These are phyloP conservation scores for Clostera curtula DNA, from an alignment of 2,888 invertebrate species.

Conservation along the genomic window DNA sequence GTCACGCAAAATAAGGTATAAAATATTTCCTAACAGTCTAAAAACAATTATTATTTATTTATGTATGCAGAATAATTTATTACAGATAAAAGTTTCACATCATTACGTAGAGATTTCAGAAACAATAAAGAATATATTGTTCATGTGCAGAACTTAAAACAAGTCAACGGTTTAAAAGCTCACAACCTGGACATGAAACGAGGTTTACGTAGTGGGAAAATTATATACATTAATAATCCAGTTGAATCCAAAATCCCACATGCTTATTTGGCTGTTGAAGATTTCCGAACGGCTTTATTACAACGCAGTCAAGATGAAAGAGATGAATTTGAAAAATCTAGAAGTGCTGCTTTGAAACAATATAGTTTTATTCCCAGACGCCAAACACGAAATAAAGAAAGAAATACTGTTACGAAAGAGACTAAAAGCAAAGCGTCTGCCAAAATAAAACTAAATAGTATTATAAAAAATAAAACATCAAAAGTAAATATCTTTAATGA, in stretches of 20 bases:
- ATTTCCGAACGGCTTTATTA: conserved; percentile 40
- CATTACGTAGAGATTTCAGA: conserved; percentile 29
- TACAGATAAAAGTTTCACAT: conserved; percentile 17
- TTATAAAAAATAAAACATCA: neutral
- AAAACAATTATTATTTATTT: no score
- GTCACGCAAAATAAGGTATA: no score
- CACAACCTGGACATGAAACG: conserved; percentile 49
- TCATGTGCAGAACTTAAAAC: conserved; percentile 47
- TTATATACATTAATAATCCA: conserved; percentile 57
- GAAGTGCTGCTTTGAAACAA: conserved; percentile 2
- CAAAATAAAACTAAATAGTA: neutral
- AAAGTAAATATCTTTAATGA: neutral
- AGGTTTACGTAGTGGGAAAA: no score
- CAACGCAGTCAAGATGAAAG: conserved; percentile 25
- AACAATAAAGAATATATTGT: conserved; percentile 34
- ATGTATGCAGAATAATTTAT: no score
- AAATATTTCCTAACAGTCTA: no score
- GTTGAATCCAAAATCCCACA: conserved; percentile 51
- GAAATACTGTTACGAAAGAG: conserved; percentile 7
- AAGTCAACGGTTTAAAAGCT: conserved; percentile 50
- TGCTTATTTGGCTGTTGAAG: conserved; percentile 39
- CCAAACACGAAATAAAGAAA: conserved; percentile 3
- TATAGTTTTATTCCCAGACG: neutral
- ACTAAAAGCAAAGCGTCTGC: neutral
- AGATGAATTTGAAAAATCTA: conserved; percentile 11